phyloP scores from a whole-genome alignment of 1,140 invertebrate species.

The Papilio xuthus region DNA sequence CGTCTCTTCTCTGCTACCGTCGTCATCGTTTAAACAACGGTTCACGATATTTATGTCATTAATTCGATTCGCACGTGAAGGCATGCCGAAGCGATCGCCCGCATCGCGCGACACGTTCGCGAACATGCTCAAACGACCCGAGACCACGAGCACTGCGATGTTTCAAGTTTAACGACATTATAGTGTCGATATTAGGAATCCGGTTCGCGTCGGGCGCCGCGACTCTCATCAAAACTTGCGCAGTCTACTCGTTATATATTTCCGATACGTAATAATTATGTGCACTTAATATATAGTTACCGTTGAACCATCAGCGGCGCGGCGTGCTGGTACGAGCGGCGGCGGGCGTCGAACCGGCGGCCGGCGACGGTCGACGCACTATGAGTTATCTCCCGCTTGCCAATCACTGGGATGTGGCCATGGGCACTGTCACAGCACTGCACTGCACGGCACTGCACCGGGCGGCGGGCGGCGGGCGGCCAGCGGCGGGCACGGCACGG shows the following conservation, averaged over 20 bases:
- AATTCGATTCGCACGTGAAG: background rate
- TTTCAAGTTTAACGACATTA: conserved; percentile 33
- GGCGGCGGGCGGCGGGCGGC: conserved; percentile 29
- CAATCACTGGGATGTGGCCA: conserved; percentile 11
- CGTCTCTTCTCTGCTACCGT: background rate
- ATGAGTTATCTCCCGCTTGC: conserved; percentile 47
- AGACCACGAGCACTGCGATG: background rate
- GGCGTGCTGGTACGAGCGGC: conserved; percentile 43
- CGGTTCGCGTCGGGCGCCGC: background rate
- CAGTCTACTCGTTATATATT: conserved; percentile 7
- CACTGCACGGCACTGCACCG: conserved; percentile 33
- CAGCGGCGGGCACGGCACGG: conserved; percentile 27
- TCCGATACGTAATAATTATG: conserved; percentile 19
- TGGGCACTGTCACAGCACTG: conserved; percentile 21
- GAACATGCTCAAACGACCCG: background rate
- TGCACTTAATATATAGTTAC: conserved; percentile 56
- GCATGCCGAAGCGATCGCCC: background rate
- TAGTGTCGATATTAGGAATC: conserved; percentile 10
- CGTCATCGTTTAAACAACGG: background rate
- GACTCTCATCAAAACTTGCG: background rate
- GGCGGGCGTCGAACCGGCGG: conserved; percentile 54
- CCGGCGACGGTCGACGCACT: conserved; percentile 53
- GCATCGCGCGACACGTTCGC: background rate
- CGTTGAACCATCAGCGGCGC: conserved; percentile 54
- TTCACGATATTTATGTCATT: background rate